Percentiles rank a stretch among this genome's conserved stretches.
phyloP scores from a whole-genome alignment of 2,888 invertebrate species.

The Acronicta psi region DNA sequence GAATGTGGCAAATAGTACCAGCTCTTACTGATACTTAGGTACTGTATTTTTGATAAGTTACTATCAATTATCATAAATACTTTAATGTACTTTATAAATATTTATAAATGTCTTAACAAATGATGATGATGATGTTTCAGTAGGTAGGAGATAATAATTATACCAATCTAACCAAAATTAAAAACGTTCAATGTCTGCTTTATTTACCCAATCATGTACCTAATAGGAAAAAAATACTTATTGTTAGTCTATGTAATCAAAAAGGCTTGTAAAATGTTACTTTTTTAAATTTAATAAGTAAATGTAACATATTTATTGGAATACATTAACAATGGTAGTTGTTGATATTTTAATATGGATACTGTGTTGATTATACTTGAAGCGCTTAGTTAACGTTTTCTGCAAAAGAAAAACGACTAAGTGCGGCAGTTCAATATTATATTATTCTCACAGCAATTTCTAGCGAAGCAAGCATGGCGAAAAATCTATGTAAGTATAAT shows the following conservation, averaged over 20 bases:
- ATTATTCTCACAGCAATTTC: slow-evolving; percentile 35
- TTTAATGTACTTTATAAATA: no score
- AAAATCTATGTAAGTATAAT: no score
- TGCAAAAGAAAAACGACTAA: slow-evolving; percentile 10
- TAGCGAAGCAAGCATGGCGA: background rate
- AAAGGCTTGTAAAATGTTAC: slow-evolving; percentile 46
- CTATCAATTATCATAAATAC: no score
- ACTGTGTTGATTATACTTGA: slow-evolving; percentile 12
- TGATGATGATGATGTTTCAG: no score
- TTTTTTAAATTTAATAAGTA: no score
- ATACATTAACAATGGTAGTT: slow-evolving; percentile 40
- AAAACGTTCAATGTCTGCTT: background rate
- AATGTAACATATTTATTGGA: slow-evolving; percentile 39
- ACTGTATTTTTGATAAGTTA: no score
- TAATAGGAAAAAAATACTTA: background rate
- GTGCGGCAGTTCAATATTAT: slow-evolving; percentile 25
- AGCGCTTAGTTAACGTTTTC: background rate
- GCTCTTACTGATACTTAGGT: slow-evolving; percentile 40
- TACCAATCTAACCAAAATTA: background rate
- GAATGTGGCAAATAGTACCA: slow-evolving; percentile 38
- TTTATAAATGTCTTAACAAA: no score
- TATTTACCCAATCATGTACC: background rate
- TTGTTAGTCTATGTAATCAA: background rate
- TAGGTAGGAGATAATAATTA: no score
- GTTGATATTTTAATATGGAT: slow-evolving; percentile 16